A percentile compares a stretch with the other conserved stretches of the same genome.
Evolutionary conservation across 1,140 invertebrate species (phyloP).

Genomic region (Atta texana): DNA sequence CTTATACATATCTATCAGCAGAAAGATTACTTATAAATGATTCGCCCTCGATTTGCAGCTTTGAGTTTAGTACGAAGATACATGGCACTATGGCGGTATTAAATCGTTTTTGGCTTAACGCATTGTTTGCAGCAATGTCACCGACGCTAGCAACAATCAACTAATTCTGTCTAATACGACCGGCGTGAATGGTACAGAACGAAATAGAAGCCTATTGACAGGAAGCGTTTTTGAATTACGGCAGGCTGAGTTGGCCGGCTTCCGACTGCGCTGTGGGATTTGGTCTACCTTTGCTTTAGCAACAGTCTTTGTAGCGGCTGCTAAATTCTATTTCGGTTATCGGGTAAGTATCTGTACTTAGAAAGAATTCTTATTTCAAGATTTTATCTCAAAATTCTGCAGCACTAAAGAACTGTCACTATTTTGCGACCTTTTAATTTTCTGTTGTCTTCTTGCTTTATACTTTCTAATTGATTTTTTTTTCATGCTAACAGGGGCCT

Average conservation of each 20-base stretch:
- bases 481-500: conserved; percentile 80
- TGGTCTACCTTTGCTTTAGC: conserved; percentile 89
- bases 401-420: neutral
- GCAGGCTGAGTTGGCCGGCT: conserved; percentile 79
- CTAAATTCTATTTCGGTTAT: conserved; percentile 90
- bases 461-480: conserved; percentile 33
- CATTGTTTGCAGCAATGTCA: conserved; percentile 75
- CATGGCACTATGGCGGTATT: conserved; percentile 8
- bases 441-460: conserved; percentile 1
- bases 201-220: conserved; percentile 77
- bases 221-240: conserved; percentile 80
- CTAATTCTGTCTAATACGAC: conserved; percentile 73
- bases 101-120: conserved; percentile 22
- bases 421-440: neutral
- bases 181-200: conserved; percentile 62
- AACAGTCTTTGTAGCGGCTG: conserved; percentile 89
- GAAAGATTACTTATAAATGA: conserved; percentile 76
- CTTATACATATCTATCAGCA: conserved; percentile 76
- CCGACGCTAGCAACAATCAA: conserved; percentile 78
- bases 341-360: conserved; percentile 84
- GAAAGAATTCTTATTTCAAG: conserved; percentile 40
- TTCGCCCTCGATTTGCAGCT: conserved; percentile 69
- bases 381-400: conserved; percentile 18
- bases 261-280: conserved; percentile 87
- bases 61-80: conserved; percentile 27